phyloP scores from a whole-genome alignment of 2,113 vertebrate species.

The Mus spicilegus region DNA sequence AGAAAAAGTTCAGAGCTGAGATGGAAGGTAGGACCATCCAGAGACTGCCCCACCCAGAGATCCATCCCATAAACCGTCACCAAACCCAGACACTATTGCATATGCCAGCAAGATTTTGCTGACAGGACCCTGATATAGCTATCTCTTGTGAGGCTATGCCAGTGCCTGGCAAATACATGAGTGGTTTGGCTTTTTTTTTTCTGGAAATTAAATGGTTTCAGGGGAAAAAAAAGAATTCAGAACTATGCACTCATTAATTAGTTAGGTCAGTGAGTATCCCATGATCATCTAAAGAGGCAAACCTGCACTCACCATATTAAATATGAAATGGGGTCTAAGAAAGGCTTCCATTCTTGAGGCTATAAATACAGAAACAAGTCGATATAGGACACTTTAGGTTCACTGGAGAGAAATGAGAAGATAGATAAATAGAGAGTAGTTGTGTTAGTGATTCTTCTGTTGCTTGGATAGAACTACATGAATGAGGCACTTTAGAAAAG shows the following conservation, averaged over 20 bases:
- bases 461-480: not conserved
- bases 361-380: not conserved
- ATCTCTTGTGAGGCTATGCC: too few species aligned
- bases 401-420: not conserved
- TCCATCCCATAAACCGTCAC: too few species aligned
- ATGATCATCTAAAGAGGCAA: not conserved
- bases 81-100: too few species aligned
- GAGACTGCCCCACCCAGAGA: too few species aligned
- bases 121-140: too few species aligned
- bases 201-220: too few species aligned
- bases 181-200: too few species aligned
- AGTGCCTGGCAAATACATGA: too few species aligned
- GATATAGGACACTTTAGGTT: not conserved
- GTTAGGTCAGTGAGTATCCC: not conserved
- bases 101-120: too few species aligned
- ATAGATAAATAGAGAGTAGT: not conserved
- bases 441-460: not conserved
- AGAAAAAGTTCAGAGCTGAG: too few species aligned
- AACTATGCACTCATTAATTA: not conserved
- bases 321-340: not conserved
- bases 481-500: not conserved
- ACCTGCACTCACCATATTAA: rapidly evolving
- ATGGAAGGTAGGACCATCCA: too few species aligned
- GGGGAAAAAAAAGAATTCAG: not conserved
- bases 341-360: not conserved